Conservation (phyloP, 2,888 invertebrate species). For the Scaptomyza flava region DNA sequence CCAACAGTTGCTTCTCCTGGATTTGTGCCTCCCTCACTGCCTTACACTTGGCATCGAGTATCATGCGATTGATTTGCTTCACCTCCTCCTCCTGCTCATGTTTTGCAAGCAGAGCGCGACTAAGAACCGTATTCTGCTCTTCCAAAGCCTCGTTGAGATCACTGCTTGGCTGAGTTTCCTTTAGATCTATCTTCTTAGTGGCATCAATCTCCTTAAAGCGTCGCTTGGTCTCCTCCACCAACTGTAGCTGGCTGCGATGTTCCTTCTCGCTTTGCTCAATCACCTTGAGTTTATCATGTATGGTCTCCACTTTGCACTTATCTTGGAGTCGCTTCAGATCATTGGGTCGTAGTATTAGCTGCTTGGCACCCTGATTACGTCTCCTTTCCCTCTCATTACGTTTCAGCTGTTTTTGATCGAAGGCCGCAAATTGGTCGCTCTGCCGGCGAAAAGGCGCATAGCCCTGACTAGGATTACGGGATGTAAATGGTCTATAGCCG, state of each 20-base stretch:
- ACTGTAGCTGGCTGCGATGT: constrained; percentile 85
- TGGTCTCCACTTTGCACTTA: constrained; percentile 86
- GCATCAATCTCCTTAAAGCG: constrained; percentile 85
- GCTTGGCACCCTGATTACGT: constrained; percentile 58
- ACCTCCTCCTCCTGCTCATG: constrained; percentile 86
- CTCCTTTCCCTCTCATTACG: constrained; percentile 56
- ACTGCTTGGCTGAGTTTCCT: constrained; percentile 62
- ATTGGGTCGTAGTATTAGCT: constrained; percentile 83
- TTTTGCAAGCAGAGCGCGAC: constrained; percentile 84
- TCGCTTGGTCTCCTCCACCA: constrained; percentile 87
- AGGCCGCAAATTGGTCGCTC: constrained; percentile 58
- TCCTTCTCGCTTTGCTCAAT: constrained; percentile 84
- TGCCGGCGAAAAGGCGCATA: constrained; percentile 38
- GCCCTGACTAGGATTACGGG: neutral
- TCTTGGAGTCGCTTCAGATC: constrained; percentile 87
- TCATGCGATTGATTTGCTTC: constrained; percentile 90
- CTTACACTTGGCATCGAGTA: constrained; percentile 93
- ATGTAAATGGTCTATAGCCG: constrained; percentile 55
- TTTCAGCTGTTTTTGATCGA: constrained; percentile 59
- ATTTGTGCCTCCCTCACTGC: constrained; percentile 94
- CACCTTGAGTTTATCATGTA: constrained; percentile 85
- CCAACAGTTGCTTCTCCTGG: constrained; percentile 86
- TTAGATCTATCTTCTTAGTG: constrained; percentile 53
- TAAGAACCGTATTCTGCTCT: constrained; percentile 86
- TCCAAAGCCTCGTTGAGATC: constrained; percentile 46